Base-by-base conservation (phyloP, 2,797 vertebrate genomes). In the Lerista edwardsae region DNA sequence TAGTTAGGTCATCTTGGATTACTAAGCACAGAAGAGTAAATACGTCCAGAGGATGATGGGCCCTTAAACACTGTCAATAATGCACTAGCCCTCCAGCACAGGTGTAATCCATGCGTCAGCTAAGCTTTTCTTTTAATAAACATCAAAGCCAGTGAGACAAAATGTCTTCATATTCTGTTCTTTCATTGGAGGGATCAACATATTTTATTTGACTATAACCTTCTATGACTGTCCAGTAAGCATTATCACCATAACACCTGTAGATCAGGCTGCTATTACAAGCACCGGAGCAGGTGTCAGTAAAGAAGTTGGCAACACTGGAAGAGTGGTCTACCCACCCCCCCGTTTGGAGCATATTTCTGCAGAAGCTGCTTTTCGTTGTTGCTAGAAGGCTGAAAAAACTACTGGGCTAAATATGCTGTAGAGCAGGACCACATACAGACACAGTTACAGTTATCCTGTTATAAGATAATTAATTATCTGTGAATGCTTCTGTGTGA, bases 111-210 rank as follows among this genome's bases (percentile, higher is more conserved):
- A 84, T 93, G 57, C 44, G 84, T 77, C 81, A 12, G 34, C 65
- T 83, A 88, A 73, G 51, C 41, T 81, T 80, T 75, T 91, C 65
- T 87, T 91, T 92, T 92, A 88, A 91, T 75, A 90, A 92, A 85
- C 90, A 91, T 0, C 1, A 86, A 57, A 69, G 51, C 80, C 85
- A 79, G 7, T 41, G 67, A 72, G 87, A 91, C 88, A 61, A 21
- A 91, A 59, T 79, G 51, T 85, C 90, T 75, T 85, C 84, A 85
- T 81, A 55, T 69, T 80, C 34, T 51, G 57, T 85, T 31, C 51
- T 85, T 85, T 81, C 77, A 76, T 88, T 84, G 76, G 76, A 86
- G 89, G 87, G 84, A 90, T 84, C 36, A 34, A 21, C 14, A 61
- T 51, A 25, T 47, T 82, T n/a, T 72, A 72, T n/a, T 44, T 55